Evolutionary conservation across 1,140 invertebrate species (phyloP).

Genomic region (Drosophila ananassae): DNA sequence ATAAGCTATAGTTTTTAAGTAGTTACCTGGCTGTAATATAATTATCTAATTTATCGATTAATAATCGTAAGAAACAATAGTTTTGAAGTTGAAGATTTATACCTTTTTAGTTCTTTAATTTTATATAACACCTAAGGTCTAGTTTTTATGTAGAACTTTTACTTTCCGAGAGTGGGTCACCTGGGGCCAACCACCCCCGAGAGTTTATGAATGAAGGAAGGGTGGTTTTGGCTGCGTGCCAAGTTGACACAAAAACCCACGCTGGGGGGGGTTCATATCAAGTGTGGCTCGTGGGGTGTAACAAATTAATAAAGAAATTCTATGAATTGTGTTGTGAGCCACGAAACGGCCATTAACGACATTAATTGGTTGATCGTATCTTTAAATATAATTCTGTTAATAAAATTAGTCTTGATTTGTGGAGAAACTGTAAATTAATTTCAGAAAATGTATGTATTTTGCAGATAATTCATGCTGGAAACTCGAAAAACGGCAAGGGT

Average conservation of each 20-base stretch:
- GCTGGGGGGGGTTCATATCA: constrained; percentile 21
- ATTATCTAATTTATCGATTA: no score
- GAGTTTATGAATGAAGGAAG: background rate
- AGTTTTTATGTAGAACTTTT: constrained; percentile 6
- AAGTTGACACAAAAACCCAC: constrained; percentile 54
- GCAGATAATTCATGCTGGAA: constrained; percentile 83
- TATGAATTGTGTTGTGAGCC: constrained; percentile 20
- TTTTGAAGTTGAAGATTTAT: no score
- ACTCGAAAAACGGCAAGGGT: constrained; percentile 53
- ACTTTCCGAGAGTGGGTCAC: constrained; percentile 49
- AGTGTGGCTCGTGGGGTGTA: background rate
- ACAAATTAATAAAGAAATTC: constrained; percentile 47
- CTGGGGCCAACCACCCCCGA: constrained; percentile 3
- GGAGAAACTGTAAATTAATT: background rate
- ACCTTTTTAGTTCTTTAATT: no score
- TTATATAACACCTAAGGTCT: no score
- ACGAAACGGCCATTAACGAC: constrained; percentile 23
- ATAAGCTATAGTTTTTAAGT: no score
- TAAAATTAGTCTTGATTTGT: background rate
- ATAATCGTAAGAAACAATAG: no score
- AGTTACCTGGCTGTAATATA: no score
- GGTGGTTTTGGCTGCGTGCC: constrained; percentile 65
- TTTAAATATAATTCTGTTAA: constrained; percentile 2
- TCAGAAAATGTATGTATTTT: background rate
- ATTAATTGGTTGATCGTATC: constrained; percentile 29